Base-by-base conservation (phyloP, 2,888 invertebrate genomes). In the Odontothrips loti region DNA sequence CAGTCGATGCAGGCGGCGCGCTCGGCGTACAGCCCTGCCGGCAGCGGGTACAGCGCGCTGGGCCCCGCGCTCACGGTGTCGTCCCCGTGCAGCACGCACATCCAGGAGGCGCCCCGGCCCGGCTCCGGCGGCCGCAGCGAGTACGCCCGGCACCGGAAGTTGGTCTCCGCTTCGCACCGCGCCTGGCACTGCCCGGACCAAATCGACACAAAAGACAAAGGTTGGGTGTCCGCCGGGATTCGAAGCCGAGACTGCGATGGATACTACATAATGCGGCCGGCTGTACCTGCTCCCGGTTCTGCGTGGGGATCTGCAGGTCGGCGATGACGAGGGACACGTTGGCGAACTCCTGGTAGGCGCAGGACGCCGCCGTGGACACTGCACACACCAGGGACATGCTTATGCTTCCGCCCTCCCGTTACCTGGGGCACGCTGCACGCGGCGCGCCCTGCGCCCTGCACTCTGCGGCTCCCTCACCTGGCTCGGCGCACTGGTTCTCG, bases 1-100 rank as follows among this genome's bases (percentile, higher is more conserved):
- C 96, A 91, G 86, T 96, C 94, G 51, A 96, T 90, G 86, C 96
- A 96, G 83, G 93, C 92, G 79, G 95, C 95, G 84, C 94, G 91
- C 84, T 96, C 92, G 85, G 93, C 94, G 87, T 95, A 96, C 68
- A 91, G 90, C 12, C 92, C 92, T 48, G 90, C 90, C 0, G 90
- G 86, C 47, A 89, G 88, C 63, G 90, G 86, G 48, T 90, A 87
- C 82, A 95, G 87, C 80, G 93, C 89, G 87, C 92, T 92, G 0
- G 94, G 94, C 82, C 95, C 95, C 80, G 93, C 90, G n/a, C 94
- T 92, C 84, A 93, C 91, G 81, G 93, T 92, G 86, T 96, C 95
- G 87, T 95, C 95, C 82, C 94, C 93, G 87, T 95, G 95, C 79
- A 96, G 88, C 83, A 82, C 4, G 82, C 95, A 95, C 82, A 88